These are phyloP conservation scores for Volucella inanis DNA, from an alignment of 2,888 invertebrate species.

Conservation along the genomic window DNA sequence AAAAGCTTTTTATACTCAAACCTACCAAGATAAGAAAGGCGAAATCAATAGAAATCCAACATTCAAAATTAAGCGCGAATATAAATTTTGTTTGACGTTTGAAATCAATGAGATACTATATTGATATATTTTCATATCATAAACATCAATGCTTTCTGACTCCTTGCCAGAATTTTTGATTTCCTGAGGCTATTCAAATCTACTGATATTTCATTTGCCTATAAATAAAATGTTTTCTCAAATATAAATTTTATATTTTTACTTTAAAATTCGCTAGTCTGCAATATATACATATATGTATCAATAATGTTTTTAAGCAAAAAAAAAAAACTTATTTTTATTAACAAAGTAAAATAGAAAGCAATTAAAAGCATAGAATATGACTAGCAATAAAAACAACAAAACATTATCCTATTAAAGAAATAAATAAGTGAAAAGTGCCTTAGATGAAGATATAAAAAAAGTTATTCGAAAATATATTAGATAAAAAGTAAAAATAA, in stretches of 20 bases:
- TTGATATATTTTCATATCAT: no score
- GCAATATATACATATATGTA: constrained; percentile 14
- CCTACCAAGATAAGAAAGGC: no score
- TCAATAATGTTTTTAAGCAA: no score
- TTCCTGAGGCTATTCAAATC: no score
- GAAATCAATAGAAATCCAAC: no score
- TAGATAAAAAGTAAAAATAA: constrained; percentile 47
- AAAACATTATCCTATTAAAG: constrained; percentile 70
- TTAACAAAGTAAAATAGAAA: constrained; percentile 13
- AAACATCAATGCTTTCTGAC: no score
- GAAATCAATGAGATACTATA: no score
- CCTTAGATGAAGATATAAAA: constrained; percentile 71
- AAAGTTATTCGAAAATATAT: constrained; percentile 48
- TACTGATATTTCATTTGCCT: no score
- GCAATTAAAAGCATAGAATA: constrained; percentile 55
- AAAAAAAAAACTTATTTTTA: constrained; percentile 19
- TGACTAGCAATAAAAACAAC: constrained; percentile 49
- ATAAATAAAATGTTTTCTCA: constrained; percentile 37
- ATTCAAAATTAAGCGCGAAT: no score
- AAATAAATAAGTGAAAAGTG: constrained; percentile 73
- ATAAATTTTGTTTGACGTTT: no score
- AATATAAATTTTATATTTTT: constrained; percentile 15
- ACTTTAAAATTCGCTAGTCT: constrained; percentile 51
- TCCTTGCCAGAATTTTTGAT: no score
- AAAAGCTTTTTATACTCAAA: no score